phyloP scores from a whole-genome alignment of 1,140 invertebrate genomes.

The Eurosta solidaginis region DNA sequence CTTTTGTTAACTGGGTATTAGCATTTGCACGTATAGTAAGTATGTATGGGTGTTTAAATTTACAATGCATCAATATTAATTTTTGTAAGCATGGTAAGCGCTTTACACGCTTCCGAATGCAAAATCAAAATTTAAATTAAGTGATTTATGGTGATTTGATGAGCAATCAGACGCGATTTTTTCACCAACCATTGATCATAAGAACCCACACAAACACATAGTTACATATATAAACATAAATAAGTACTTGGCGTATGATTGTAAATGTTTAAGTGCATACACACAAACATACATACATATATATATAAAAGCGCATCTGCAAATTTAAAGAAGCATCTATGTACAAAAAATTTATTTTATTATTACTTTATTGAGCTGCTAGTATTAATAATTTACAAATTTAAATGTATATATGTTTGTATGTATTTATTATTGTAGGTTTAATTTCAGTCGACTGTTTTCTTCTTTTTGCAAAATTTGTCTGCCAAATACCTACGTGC shows the following conservation, averaged over 20 bases:
- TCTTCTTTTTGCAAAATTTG: background rate
- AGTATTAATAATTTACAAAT: slow-evolving; percentile 8
- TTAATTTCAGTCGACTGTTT: background rate
- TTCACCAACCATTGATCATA: too few species aligned
- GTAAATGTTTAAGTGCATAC: background rate
- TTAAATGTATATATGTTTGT: background rate
- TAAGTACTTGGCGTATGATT: background rate
- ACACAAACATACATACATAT: background rate
- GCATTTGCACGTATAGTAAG: too few species aligned
- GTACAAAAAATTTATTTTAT: slow-evolving; percentile 17
- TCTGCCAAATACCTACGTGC: too few species aligned
- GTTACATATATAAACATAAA: background rate
- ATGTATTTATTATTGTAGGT: background rate
- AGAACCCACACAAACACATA: background rate
- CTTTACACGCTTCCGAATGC: background rate
- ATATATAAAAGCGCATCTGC: too few species aligned
- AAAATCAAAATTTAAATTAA: slow-evolving; percentile 28
- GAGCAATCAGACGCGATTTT: background rate
- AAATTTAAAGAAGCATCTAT: too few species aligned
- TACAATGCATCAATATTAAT: slow-evolving; percentile 13
- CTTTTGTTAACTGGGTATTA: too few species aligned
- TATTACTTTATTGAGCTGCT: slow-evolving; percentile 25
- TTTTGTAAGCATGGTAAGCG: background rate
- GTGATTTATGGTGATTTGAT: slow-evolving; percentile 24
- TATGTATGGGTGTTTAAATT: background rate